These are phyloP conservation scores for Himalopsyche kuldschensis DNA, from an alignment of 2,888 invertebrate species.

Conservation along the genomic window DNA sequence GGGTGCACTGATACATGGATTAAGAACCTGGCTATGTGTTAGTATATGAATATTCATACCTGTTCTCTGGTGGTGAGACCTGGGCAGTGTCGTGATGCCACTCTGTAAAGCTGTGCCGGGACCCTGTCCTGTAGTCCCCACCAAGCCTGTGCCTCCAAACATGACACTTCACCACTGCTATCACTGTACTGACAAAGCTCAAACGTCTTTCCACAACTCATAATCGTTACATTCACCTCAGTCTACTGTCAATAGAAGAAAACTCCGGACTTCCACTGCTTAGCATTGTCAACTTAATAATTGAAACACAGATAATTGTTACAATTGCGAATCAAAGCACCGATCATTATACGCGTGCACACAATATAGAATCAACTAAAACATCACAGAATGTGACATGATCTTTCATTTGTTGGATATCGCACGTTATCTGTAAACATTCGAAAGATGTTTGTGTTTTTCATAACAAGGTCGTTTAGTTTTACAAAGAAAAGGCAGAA, in stretches of 20 bases:
- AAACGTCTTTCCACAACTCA: conserved; percentile 9
- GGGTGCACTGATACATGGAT: no score
- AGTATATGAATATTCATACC: conserved; percentile 43
- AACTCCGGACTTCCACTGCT: neutral
- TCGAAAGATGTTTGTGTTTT: conserved; percentile 32
- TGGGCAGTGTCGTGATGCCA: conserved; percentile 56
- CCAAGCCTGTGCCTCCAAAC: conserved; percentile 23
- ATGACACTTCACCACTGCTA: conserved; percentile 9
- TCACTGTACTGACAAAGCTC: conserved; percentile 6
- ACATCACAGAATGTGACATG: neutral
- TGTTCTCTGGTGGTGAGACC: conserved; percentile 58
- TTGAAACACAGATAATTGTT: neutral
- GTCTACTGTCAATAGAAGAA: conserved; percentile 19
- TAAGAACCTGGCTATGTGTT: no score
- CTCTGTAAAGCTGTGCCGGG: conserved; percentile 43
- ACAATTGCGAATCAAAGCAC: neutral
- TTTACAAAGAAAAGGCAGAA: conserved; percentile 25
- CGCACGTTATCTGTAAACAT: conserved; percentile 22
- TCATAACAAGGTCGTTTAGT: conserved; percentile 33
- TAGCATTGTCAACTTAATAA: neutral
- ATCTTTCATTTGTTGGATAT: neutral
- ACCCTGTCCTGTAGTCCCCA: conserved; percentile 3
- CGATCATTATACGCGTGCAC: neutral
- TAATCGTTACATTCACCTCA: conserved; percentile 27
- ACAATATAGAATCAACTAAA: neutral